Base-by-base conservation (phyloP, 1,140 invertebrate genomes). In the Drosophila nikananu region DNA sequence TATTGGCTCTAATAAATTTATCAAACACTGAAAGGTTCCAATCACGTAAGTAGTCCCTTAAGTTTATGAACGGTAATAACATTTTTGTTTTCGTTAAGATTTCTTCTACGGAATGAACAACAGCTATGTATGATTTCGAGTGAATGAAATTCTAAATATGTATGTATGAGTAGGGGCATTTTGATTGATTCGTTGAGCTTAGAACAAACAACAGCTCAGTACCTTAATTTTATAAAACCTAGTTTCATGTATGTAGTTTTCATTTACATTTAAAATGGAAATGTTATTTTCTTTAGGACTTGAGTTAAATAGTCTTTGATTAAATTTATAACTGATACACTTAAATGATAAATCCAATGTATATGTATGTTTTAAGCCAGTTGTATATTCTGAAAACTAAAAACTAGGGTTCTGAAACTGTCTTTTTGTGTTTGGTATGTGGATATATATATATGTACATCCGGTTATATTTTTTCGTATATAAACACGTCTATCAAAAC, bases 401-500 rank as follows among this genome's bases (percentile, higher is more conserved):
- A 81, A 89, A 81, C 84, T 83, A 89, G 67, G 77, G 64, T 81
- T 84, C 68, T 73, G 72, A 63, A 63, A 81, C 65, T 72, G 83
- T 89, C 77, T 80, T 73, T 83, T 70, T 35, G 65, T 65, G 55
- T 63, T 13, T 61, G 27, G n/a, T 59, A 35, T 61, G 35, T 71
- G 48, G 54, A 46, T 78, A 23, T 62, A 39, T 71, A 27, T 68
- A 49, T 77, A 66, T 79, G 57, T 70, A 83, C 60, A 68, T 74
- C 70, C 59, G 59, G 55, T 59, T 65, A 73, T 63, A 63, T 78
- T 71, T 72, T 54, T 63, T 74, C 61, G 83, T 80, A 67, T 81
- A 77, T 87, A 87, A 89, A 89, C 74, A 76, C 68, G 52, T 89
- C 55, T 87, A 89, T 89, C 84, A 89, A 87, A 89, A 72, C 86